Evolutionary conservation across 2,888 invertebrate genomes (phyloP).

Genomic region (Dryadula phaetusa): DNA sequence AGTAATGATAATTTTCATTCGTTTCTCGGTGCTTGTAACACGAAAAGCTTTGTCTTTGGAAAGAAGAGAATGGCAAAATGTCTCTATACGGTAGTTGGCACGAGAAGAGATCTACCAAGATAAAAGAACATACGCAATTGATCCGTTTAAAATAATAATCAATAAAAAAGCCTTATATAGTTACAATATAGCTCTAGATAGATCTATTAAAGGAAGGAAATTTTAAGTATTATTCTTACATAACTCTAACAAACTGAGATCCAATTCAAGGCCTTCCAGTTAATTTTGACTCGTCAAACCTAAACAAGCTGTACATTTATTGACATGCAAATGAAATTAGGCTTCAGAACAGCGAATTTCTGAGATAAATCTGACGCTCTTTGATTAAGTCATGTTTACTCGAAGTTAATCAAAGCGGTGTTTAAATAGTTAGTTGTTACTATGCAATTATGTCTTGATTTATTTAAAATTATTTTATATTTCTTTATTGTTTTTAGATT

Average conservation of each 20-base stretch:
- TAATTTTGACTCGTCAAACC: constrained; percentile 1
- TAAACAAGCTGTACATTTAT: constrained; percentile 23
- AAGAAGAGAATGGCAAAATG: no score
- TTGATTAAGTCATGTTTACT: constrained; percentile 44
- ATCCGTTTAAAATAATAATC: no score
- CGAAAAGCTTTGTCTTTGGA: no score
- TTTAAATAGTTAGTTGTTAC: constrained; percentile 42
- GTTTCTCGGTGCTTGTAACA: no score
- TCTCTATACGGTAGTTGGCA: no score
- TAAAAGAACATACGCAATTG: no score
- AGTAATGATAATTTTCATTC: no score
- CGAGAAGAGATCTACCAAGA: no score
- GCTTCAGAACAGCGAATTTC: constrained; percentile 27
- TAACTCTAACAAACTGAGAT: background rate
- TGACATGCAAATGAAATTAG: constrained; percentile 28
- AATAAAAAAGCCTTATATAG: no score
- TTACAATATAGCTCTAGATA: no score
- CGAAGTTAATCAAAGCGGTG: constrained; percentile 42
- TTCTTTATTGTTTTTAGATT: no score
- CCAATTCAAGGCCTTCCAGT: background rate
- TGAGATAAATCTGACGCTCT: constrained; percentile 37
- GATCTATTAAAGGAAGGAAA: background rate
- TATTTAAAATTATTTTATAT: constrained; percentile 7
- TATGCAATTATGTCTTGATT: constrained; percentile 37
- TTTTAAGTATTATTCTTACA: background rate